Percentiles rank a stretch among this genome's conserved stretches.
Conservation (phyloP, 2,888 invertebrate genomes). For the Loripinus fragilis region DNA sequence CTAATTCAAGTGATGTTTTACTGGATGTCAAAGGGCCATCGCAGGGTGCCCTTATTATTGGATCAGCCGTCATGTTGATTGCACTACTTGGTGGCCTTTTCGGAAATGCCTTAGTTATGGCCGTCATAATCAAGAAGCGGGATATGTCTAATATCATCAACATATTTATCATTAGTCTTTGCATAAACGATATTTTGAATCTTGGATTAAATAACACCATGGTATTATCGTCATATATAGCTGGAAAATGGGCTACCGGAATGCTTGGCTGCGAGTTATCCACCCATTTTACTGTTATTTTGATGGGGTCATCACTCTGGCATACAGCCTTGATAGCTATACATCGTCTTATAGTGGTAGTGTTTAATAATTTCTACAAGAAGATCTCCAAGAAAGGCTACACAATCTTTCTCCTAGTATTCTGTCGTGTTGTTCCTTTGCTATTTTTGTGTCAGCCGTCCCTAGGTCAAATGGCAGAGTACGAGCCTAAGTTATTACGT, state of each 20-base stretch:
- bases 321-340: constrained; percentile 82
- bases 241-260: constrained; percentile 77
- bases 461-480: constrained; percentile 78
- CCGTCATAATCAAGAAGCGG: constrained; percentile 70
- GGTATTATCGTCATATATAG: constrained; percentile 79
- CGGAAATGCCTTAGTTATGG: constrained; percentile 77
- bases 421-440: constrained; percentile 78
- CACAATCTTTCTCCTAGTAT: constrained; percentile 78
- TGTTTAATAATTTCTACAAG: constrained; percentile 80
- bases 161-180: constrained; percentile 80
- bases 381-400: constrained; percentile 80
- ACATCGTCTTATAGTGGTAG: constrained; percentile 81
- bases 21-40: constrained; percentile 61
- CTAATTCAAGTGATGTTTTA: constrained; percentile 5
- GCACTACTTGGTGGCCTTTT: constrained; percentile 76
- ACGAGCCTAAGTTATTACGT: constrained; percentile 78
- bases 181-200: constrained; percentile 81
- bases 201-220: constrained; percentile 78
- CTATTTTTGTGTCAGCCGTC: constrained; percentile 78
- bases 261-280: constrained; percentile 78
- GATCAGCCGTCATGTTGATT: constrained; percentile 77
- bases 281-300: constrained; percentile 79
- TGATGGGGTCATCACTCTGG: constrained; percentile 81
- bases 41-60: constrained; percentile 70
- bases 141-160: constrained; percentile 79